Percentiles rank a stretch among this genome's conserved stretches.
Evolutionary conservation across 2,888 invertebrate genomes (phyloP).

Genomic region (Cactoblastis cactorum): DNA sequence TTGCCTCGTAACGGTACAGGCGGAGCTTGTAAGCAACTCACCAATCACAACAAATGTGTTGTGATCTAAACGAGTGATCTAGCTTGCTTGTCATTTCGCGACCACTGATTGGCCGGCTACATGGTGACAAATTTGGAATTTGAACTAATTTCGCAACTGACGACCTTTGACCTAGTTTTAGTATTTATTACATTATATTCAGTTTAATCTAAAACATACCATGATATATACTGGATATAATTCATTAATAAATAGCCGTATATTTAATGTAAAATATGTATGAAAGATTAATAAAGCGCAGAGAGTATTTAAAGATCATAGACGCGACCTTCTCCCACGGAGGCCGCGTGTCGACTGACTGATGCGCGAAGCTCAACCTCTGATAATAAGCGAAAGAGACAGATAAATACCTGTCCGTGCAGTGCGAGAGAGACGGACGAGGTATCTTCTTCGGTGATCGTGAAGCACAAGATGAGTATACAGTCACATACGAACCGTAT

Average conservation of each 20-base stretch:
- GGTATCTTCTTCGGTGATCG: conserved; percentile 78
- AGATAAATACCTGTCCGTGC: conserved; percentile 30
- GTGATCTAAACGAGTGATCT: conserved; percentile 76
- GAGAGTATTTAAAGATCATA: conserved; percentile 62
- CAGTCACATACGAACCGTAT: conserved; percentile 77
- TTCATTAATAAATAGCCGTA: neutral
- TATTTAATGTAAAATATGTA: conserved; percentile 28
- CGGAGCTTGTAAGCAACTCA: conserved; percentile 64
- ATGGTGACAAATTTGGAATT: conserved; percentile 50
- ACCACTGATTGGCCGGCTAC: conserved; percentile 66
- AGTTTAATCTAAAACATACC: too few species aligned
- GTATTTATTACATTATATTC: too few species aligned
- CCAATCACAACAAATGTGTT: conserved; percentile 66
- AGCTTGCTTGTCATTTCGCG: conserved; percentile 73
- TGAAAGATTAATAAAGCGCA: conserved; percentile 55
- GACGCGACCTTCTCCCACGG: conserved; percentile 66
- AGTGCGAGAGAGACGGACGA: conserved; percentile 49
- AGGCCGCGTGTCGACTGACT: conserved; percentile 72
- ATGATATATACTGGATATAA: too few species aligned
- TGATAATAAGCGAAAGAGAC: conserved; percentile 74
- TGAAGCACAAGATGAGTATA: conserved; percentile 76
- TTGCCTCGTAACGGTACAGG: conserved; percentile 76
- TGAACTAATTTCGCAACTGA: conserved; percentile 50
- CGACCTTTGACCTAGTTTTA: conserved; percentile 46
- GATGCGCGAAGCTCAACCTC: conserved; percentile 75